Base-by-base conservation (phyloP, 1,140 invertebrate genomes). In the Parasteatoda tepidariorum region DNA sequence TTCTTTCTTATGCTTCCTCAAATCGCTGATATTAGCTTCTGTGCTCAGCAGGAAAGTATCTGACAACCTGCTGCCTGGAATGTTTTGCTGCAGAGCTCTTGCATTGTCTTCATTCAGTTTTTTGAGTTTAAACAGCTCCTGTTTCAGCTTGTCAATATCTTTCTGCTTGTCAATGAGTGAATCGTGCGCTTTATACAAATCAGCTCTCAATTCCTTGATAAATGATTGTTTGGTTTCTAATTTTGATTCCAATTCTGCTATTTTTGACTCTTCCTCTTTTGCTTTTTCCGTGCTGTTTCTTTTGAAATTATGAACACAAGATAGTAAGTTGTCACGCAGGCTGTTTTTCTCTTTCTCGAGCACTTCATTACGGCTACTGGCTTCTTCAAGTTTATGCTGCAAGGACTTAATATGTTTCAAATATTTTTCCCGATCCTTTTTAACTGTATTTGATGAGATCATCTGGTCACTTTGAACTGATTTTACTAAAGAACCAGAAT, bases 161-260 rank as follows among this genome's bases (percentile, higher is more conserved):
- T 71, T 71, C 22, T 70, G 78, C 26, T 70, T 82, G 18, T 82
- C 54, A 15, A 70, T 33, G 5, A 82, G 34, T 22, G 67, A 41
- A 62, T 82, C 57, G 22, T 22, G 68, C 18, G 66, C 68, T 61
- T 62, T 82, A 15, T n/a, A 41, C 31, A 82, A 24, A 28, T 82
- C 67, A 41, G 11, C 34, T 61, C 71, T 82, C n/a, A 82, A n/a
- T 41, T 82, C 78, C 48, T 67, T 74, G 30, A 83, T 67, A n/a
- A 74, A 74, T 3, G 61, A 66, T 22, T 62, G 24, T 48, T 74
- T 67, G 9, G 59, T 57, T 41, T 83, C 41, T 28, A 83, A 24
- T 26, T 73, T 55, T 55, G n/a, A n/a, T 41, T 83, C 34, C 9
- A 83, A 9, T 7, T 83, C 81, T 38, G 13, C 3, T 57, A 83